Evolutionary conservation across 2,113 vertebrate species (phyloP), one percentile per base, ranked within the genome.

Genomic region (Platichthys stellatus): DNA sequence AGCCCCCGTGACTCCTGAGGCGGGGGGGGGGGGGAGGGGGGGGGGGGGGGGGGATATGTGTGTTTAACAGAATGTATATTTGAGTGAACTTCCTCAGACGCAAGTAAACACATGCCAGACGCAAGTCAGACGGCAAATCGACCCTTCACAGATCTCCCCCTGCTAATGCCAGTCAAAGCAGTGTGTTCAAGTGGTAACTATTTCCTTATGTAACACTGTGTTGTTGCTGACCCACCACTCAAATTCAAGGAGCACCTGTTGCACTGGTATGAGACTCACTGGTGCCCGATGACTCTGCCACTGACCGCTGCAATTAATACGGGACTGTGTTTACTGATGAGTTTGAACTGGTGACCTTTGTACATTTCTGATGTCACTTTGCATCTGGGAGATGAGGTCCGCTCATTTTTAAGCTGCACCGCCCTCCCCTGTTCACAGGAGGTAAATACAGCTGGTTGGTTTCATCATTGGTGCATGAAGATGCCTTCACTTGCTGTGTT

Each of bases 1-100:
- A 59, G 83, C 87, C 54, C 87, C 79, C 47, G 53, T 91, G 90
- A 90, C 92, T 76, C 78, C 85, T 84, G 59, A 66, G 80, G 88
- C 63, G 69, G 67, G 72, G 82, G 71, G 49, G 71, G 63, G 35
- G 58, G 57, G 51, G n/a, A n/a, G n/a, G 31, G 61, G 68, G 63
- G n/a, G 64, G 23, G 31, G 61, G 68, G 63, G n/a, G 64, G 59
- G 57, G 5, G 1, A 31, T 5, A 31, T 6, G 31, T 1, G 31
- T 31, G 31, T 31, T 31, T 73, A 57, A 62, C 65, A 86, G 45
- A 63, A 79, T 78, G 38, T 84, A 70, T 20, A 57, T 65, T 35
- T 75, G 54, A 71, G 23, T 54, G 38, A 28, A 35, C 14, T 38
- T 71, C 61, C 60, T 68, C 24, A 24, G 35, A 23, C 28, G 62